phyloP scores from a whole-genome alignment of 2,888 invertebrate species.

The Stratiomys singularior region DNA sequence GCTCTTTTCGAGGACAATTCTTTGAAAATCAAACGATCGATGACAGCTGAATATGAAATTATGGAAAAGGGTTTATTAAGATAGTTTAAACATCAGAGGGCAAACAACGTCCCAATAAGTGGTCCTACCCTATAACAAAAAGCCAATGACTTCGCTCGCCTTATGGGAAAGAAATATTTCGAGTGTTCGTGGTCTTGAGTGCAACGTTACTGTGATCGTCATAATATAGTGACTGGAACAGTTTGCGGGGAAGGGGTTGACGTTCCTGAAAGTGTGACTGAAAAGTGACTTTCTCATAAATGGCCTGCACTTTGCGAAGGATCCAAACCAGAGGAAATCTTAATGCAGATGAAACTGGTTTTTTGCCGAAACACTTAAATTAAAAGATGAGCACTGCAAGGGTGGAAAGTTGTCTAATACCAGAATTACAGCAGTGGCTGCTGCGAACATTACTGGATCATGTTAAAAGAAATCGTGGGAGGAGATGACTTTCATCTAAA shows the following conservation, averaged over 20 bases:
- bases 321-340: slow-evolving; percentile 55
- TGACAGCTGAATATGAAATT: background rate
- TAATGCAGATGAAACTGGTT: slow-evolving; percentile 56
- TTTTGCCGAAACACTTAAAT: slow-evolving; percentile 54
- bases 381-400: too few relatives aligned
- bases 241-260: slow-evolving; percentile 55
- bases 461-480: too few relatives aligned
- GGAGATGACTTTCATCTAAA: too few relatives aligned
- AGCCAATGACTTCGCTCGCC: slow-evolving; percentile 40
- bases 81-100: slow-evolving; percentile 46
- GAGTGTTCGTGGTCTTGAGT: slow-evolving; percentile 39
- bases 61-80: slow-evolving; percentile 26
- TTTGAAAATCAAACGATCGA: slow-evolving; percentile 23
- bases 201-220: slow-evolving; percentile 47
- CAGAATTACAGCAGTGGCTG: slow-evolving; percentile 57
- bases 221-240: slow-evolving; percentile 56
- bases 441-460: too few relatives aligned
- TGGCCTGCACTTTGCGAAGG: slow-evolving; percentile 55
- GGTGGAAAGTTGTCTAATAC: slow-evolving; percentile 60
- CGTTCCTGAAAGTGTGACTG: slow-evolving; percentile 53
- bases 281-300: slow-evolving; percentile 54
- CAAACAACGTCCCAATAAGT: slow-evolving; percentile 35
- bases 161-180: slow-evolving; percentile 36
- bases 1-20: slow-evolving; percentile 18
- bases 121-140: slow-evolving; percentile 46